These are phyloP conservation scores for Marisa cornuarietis DNA, from an alignment of 1,140 invertebrate species.

Conservation along the genomic window DNA sequence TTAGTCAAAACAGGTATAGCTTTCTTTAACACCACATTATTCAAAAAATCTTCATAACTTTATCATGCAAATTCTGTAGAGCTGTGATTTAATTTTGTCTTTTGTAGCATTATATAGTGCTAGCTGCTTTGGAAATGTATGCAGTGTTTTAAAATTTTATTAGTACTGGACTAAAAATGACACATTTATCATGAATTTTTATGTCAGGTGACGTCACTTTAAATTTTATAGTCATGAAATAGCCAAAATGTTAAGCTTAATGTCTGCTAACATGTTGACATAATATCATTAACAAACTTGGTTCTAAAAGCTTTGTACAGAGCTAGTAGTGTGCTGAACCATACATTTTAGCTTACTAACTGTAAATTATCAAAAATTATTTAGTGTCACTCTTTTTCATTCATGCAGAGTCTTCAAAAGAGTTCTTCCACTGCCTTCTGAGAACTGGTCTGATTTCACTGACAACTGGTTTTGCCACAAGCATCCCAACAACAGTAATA, in stretches of 20 bases:
- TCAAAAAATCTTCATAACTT: background rate
- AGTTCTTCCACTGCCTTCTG: slow-evolving; percentile 47
- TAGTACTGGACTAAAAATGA: too few relatives aligned
- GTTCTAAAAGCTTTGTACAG: background rate
- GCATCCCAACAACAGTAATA: slow-evolving; percentile 18
- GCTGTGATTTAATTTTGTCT: background rate
- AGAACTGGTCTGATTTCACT: slow-evolving; percentile 51
- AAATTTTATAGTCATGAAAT: background rate
- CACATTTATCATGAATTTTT: background rate
- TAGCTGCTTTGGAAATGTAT: background rate
- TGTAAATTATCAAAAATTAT: background rate
- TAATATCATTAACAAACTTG: background rate
- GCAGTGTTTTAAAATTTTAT: too few relatives aligned
- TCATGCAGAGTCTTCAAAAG: slow-evolving; percentile 40
- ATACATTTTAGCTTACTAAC: background rate
- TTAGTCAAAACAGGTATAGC: slow-evolving; percentile 32
- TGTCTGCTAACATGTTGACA: background rate
- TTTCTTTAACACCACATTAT: background rate
- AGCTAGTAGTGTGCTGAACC: background rate
- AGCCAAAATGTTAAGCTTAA: too few relatives aligned
- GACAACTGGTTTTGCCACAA: slow-evolving; percentile 55
- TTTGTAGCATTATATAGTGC: background rate
- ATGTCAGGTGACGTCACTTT: background rate
- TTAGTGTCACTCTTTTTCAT: slow-evolving; percentile 1
- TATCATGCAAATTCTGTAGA: background rate